Base-by-base conservation (phyloP, 2,113 vertebrate species). In the Smithornis capensis region DNA sequence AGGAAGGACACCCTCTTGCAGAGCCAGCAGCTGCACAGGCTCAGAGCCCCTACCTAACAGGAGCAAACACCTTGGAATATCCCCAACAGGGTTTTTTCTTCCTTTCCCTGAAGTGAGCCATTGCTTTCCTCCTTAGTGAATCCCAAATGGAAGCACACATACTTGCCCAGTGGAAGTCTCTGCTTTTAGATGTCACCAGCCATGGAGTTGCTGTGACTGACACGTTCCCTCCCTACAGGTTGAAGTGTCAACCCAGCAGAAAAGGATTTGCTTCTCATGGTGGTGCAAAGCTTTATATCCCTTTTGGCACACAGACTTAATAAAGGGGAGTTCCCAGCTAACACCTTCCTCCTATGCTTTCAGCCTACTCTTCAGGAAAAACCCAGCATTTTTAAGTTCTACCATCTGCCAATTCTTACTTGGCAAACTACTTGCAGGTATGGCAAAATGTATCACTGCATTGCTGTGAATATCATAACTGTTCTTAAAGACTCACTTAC, bases 11-110 rank as follows among this genome's bases (percentile, higher is more conserved):
- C 5, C 28, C 42, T 1, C 4, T 12, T 38, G 33, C 68, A 38
- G 55, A 37, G 7, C 6, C 27, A 27, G 18, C 49, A 49, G 49
- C 44, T 47, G 10, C 37, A 4, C 10, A 42, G 11, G 2, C 47
- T 19, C 68, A 4, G 28, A 49, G 60, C 31, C 45, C 56, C 35
- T 1, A 0, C 0, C 2, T 0, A 35, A 40, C 69, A 53, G 23
- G 2, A 47, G 60, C 38, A 25, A 71, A 68, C 79, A 31, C 67
- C 53, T 12, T 17, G 21, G 8, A 80, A 19, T 1, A 10, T 10
- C 9, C 0, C 62, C 23, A 28, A 40, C 0, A 5, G 29, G 9
- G 6, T 4, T 24, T 31, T 28, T 37, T 1, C 12, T 28, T 82
- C 62, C 55, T 63, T 64, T 49, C 65, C 90, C 53, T 69, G 33